phyloP scores from a whole-genome alignment of 2,113 vertebrate genomes.

The Cynoglossus semilaevis region DNA sequence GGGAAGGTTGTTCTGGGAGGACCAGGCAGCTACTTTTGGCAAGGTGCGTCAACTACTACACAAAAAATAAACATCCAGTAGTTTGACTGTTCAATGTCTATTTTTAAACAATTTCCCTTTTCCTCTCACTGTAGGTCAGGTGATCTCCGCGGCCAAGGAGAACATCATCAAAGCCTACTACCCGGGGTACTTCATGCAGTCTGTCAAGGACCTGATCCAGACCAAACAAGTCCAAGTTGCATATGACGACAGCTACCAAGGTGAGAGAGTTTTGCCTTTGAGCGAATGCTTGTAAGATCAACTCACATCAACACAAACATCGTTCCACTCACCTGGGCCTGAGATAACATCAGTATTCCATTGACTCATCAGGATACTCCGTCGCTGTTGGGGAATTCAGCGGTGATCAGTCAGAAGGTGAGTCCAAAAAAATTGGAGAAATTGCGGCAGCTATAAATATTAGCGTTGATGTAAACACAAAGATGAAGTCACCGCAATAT shows the following conservation, averaged over 20 bases:
- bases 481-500: slow-evolving; percentile 22
- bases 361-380: slow-evolving; percentile 80
- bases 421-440: slow-evolving; percentile 26
- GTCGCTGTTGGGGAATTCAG: slow-evolving; percentile 89
- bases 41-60: slow-evolving; percentile 75
- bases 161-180: slow-evolving; percentile 81
- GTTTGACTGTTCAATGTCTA: neutral
- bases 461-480: slow-evolving; percentile 17
- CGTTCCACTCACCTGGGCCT: neutral
- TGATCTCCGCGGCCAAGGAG: slow-evolving; percentile 84
- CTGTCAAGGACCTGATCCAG: slow-evolving; percentile 79
- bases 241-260: slow-evolving; percentile 88
- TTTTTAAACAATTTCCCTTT: neutral
- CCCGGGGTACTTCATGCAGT: slow-evolving; percentile 82
- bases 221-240: slow-evolving; percentile 75
- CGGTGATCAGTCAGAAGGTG: slow-evolving; percentile 85
- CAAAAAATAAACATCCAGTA: neutral
- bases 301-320: neutral
- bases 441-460: slow-evolving; percentile 2
- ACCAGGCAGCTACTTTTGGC: slow-evolving; percentile 90
- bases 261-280: slow-evolving; percentile 54
- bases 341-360: neutral
- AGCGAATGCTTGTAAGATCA: neutral
- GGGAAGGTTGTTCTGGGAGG: slow-evolving; percentile 88
- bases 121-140: slow-evolving; percentile 76